Evolutionary conservation across 2,888 invertebrate genomes (phyloP), one percentile per base, ranked within the genome.

Genomic region (Junonia oenone): DNA sequence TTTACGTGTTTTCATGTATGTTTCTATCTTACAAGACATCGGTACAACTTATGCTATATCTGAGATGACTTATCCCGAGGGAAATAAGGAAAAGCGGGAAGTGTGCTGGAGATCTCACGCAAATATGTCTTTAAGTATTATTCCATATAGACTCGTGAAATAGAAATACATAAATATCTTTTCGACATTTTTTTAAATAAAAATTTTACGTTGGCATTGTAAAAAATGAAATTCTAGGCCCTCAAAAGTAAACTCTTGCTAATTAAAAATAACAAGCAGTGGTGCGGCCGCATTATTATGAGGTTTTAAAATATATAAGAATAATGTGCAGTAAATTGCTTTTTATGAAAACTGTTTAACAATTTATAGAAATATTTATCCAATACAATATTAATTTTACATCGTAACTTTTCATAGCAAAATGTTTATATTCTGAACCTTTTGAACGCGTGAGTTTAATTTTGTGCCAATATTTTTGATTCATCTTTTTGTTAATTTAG

Each of bases 41-140:
- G 73, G 76, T 70, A 75, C 73, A 81, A 85, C 83, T 83, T 83
- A 83, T 83, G 82, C 81, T 77, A 78, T 73, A 78, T 80, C 78
- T 82, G 83, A 83, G 78, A 85, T 82, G 83, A 83, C 75, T 79
- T 75, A 81, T 81, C 89, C 81, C 89, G 9, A 63, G 89, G 89
- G 89, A 89, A 89, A 89, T 89, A 89, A 85, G 82, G 76, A 70
- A 79, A 82, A 81, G 81, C 79, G 76, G 76, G 78, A 79, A 82
- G 83, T 79, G 77, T 80, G 78, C 78, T 72, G 72, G 79, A 80
- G 79, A 80, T 75, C 77, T 76, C 73, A 71, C 67, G 74, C 78
- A 82, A 85, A 86, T 84, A 86, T 81, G 75, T 81, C 74, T 71
- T 70, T 72, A 69, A 77, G 68, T 80, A 81, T 78, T 81, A 59